Conservation (phyloP, 2,797 vertebrate genomes). For the Telmatherina bonti region DNA sequence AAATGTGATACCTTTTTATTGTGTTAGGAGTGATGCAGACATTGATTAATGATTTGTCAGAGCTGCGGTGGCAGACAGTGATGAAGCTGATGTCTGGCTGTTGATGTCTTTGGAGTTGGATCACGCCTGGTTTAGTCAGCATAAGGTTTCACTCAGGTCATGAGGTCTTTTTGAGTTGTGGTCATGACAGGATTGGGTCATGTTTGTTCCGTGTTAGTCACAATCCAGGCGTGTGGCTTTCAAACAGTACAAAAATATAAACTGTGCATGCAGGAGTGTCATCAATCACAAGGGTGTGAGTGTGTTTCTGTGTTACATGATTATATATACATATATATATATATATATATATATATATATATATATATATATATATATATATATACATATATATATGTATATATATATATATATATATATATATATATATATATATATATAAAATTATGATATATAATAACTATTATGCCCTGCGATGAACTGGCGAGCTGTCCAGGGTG, state of each 20-base stretch:
- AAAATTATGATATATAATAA: too few relatives aligned
- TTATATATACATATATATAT: too few relatives aligned
- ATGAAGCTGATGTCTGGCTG: conserved; percentile 8
- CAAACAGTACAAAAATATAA: conserved; percentile 14
- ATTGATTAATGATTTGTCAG: not conserved
- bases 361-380: too few relatives aligned
- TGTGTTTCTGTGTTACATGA: not conserved
- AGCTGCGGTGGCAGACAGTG: not conserved
- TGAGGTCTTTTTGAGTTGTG: conserved; percentile 13
- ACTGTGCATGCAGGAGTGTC: not conserved
- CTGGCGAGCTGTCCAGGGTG: too few relatives aligned
- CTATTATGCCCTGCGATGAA: too few relatives aligned
- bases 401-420: too few relatives aligned
- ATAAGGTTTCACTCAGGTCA: conserved; percentile 35
- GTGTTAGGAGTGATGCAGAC: not conserved
- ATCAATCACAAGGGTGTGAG: not conserved
- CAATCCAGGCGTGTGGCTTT: conserved; percentile 1
- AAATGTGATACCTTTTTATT: not conserved
- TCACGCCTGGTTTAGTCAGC: conserved; percentile 10
- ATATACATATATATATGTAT: too few relatives aligned
- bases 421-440: too few relatives aligned
- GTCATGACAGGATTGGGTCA: conserved; percentile 13
- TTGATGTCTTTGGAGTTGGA: conserved; percentile 1
- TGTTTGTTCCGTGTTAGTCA: conserved; percentile 4
- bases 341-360: too few relatives aligned